Evolutionary conservation across 2,888 invertebrate genomes (phyloP), one percentile per base, ranked within the genome.

Genomic region (Malacosoma neustria): DNA sequence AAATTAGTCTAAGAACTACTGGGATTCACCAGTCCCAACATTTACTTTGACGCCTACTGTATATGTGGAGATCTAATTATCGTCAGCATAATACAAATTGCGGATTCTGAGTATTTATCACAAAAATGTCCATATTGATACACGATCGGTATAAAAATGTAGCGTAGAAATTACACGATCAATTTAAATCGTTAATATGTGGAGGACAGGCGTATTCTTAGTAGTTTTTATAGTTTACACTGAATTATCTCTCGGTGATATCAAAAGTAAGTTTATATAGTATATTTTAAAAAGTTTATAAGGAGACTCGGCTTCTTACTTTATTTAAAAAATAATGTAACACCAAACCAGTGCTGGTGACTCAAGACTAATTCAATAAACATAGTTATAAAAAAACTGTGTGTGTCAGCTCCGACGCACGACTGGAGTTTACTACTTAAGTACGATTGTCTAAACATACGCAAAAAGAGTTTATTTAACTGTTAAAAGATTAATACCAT

Each of bases 91-190:
- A 56, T 49, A 49, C 57, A 49, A 42, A 46, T 33, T 39, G 39
- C 34, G 45, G 47, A 54, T 61, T 62, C 48, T 38, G 30, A 48
- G 57, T 52, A 57, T 56, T 61, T 53, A 55, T 45, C 39, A 41
- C 29, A 37, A 40, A 7, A 37, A 55, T 55, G 50, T 41, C 40
- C 56, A 41, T 49, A 51, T 63, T 58, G 49, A 58, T 58, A 51
- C 52, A 54, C 41, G 44, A 38, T 14, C 30, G 39, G 49, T 75
- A 75, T 80, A 80, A 66, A 71, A 70, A 60, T 69, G 67, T 64
- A 55, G 50, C 48, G 48, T 43, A 14, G 32, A 37, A 41, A 36
- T 41, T 42, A 37, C 41, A 37, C 37, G 22, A 36, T 61, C 60
- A 68, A 53, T 62, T 49, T 43, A 50, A 14, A 49, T 32, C 40